Conservation (phyloP, 2,113 vertebrate species). For the Microtus oregoni region DNA sequence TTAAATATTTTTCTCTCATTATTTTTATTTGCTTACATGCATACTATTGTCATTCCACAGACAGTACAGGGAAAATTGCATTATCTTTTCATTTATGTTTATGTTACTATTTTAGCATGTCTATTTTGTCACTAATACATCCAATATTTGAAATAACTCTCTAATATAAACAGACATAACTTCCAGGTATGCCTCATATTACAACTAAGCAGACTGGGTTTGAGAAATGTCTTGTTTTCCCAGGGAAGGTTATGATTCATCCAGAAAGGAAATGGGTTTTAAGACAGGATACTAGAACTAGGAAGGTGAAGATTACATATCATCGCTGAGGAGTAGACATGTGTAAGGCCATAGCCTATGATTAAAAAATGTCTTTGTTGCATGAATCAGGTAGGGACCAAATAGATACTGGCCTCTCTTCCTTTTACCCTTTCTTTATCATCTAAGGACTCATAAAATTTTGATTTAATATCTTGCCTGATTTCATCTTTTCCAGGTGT, state of each 20-base stretch:
- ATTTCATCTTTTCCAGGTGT: slow-evolving; percentile 57
- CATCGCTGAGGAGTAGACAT: background rate
- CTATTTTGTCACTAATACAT: background rate
- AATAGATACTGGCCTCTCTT: background rate
- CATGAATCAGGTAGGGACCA: background rate
- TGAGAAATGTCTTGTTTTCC: background rate
- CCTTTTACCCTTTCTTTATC: slow-evolving; percentile 54
- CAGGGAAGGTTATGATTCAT: slow-evolving; percentile 11
- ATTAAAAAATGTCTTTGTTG: background rate
- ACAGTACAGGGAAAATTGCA: background rate
- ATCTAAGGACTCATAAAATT: slow-evolving; percentile 41
- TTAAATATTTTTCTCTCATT: background rate
- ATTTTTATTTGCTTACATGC: accelerated
- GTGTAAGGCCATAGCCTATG: background rate
- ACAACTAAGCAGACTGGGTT: background rate
- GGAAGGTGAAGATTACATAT: slow-evolving; percentile 16
- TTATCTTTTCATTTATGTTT: background rate
- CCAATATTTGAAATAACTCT: background rate
- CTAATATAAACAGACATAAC: background rate
- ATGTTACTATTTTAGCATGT: background rate
- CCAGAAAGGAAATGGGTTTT: background rate
- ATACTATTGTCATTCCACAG: background rate
- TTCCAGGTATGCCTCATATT: background rate
- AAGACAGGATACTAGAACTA: background rate
- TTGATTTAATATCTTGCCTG: slow-evolving; percentile 61